These are phyloP conservation scores for Glaucidium brasilianum DNA, from an alignment of 2,113 vertebrate species.

Conservation along the genomic window DNA sequence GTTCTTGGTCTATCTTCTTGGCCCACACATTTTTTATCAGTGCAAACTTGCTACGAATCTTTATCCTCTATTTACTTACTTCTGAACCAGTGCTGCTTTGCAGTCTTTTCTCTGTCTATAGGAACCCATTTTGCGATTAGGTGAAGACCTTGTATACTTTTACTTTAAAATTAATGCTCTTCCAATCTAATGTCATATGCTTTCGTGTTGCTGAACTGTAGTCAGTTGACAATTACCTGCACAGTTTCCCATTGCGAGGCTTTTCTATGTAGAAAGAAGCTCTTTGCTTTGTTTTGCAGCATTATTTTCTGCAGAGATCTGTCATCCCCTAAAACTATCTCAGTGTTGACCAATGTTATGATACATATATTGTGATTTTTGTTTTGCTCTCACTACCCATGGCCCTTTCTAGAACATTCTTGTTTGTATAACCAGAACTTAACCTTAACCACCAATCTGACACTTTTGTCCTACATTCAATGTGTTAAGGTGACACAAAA, in stretches of 20 bases:
- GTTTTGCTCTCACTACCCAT: neutral
- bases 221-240: neutral
- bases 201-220: neutral
- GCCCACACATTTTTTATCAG: neutral
- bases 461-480: neutral
- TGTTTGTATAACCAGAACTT: neutral
- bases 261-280: neutral
- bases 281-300: neutral
- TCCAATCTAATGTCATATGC: neutral
- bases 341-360: neutral
- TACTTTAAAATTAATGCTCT: neutral
- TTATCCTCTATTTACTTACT: neutral
- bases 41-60: neutral
- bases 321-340: neutral
- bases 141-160: neutral
- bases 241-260: neutral
- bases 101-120: neutral
- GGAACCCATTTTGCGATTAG: neutral
- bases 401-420: neutral
- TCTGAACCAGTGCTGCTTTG: neutral
- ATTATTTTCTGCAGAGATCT: neutral
- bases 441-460: neutral
- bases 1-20: neutral
- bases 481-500: neutral
- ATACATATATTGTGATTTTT: neutral